Percentiles rank a stretch among this genome's conserved stretches.
These are phyloP conservation scores for Eupithecia tripunctaria DNA, from an alignment of 2,888 invertebrate species.

Conservation along the genomic window DNA sequence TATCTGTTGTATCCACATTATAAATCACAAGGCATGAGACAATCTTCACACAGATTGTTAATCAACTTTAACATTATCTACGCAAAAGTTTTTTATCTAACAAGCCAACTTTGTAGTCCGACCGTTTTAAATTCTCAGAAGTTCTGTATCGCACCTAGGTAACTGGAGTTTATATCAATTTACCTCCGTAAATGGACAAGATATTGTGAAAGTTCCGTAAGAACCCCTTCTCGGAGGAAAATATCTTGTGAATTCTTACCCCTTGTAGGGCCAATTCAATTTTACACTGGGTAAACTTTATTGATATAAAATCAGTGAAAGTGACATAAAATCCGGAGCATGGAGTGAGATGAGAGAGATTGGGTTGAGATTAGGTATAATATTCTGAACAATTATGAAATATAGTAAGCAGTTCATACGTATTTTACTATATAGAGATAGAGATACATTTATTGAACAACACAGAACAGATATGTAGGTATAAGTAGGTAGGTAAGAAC, in stretches of 20 bases:
- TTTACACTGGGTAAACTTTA: conserved; percentile 5
- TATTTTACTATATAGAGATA: too few relatives aligned
- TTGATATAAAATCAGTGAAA: conserved; percentile 5
- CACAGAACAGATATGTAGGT: too few relatives aligned
- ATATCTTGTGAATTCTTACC: conserved; percentile 1
- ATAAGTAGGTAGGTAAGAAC: too few relatives aligned
- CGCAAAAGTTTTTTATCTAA: not conserved
- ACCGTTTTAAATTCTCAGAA: conserved; percentile 16
- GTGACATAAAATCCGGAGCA: not conserved
- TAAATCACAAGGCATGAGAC: too few relatives aligned
- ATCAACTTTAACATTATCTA: too few relatives aligned
- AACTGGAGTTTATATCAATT: conserved; percentile 38
- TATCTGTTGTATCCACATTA: too few relatives aligned
- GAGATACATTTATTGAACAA: too few relatives aligned
- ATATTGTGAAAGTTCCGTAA: conserved; percentile 15
- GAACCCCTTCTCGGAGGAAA: conserved; percentile 5
- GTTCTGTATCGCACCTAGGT: conserved; percentile 22
- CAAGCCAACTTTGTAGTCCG: not conserved
- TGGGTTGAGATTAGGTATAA: not conserved
- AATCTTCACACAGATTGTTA: too few relatives aligned
- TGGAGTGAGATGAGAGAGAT: not conserved
- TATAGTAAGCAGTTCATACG: too few relatives aligned
- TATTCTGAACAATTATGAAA: too few relatives aligned
- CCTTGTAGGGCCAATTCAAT: not conserved
- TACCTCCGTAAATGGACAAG: conserved; percentile 36